Evolutionary conservation across 2,113 vertebrate species (phyloP).

Genomic region (Hydropotes inermis): DNA sequence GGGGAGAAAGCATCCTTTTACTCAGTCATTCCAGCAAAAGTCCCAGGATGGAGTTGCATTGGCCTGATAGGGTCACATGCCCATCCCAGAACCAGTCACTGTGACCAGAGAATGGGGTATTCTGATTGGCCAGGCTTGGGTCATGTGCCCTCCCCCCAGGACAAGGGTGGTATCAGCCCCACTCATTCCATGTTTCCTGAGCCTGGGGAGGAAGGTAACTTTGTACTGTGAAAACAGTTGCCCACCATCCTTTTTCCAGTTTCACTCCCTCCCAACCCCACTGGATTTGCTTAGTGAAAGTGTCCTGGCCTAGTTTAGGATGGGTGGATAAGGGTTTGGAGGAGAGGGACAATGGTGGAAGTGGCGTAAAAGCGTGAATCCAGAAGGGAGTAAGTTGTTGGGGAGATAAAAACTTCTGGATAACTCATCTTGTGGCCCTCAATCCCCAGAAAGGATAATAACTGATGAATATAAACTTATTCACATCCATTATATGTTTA

Average conservation of each 20-base stretch:
- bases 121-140: neutral
- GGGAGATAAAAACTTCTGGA: neutral
- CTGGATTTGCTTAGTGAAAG: neutral
- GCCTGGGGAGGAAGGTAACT: neutral
- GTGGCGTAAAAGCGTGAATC: neutral
- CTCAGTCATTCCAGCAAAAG: neutral
- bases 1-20: neutral
- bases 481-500: neutral
- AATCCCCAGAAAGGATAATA: neutral
- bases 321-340: neutral
- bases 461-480: neutral
- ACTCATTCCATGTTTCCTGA: neutral
- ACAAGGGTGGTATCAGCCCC: neutral
- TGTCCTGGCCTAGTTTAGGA: neutral
- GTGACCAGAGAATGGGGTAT: neutral
- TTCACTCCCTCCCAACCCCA: neutral
- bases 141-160: neutral
- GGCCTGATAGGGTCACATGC: neutral
- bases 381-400: neutral
- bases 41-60: neutral
- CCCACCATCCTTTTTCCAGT: neutral
- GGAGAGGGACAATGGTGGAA: neutral
- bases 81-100: neutral
- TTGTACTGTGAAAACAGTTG: neutral
- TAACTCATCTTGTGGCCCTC: neutral